Base-by-base conservation (phyloP, 92 coral and sea anemone species). In the Hydrozoanthus gracilis region DNA sequence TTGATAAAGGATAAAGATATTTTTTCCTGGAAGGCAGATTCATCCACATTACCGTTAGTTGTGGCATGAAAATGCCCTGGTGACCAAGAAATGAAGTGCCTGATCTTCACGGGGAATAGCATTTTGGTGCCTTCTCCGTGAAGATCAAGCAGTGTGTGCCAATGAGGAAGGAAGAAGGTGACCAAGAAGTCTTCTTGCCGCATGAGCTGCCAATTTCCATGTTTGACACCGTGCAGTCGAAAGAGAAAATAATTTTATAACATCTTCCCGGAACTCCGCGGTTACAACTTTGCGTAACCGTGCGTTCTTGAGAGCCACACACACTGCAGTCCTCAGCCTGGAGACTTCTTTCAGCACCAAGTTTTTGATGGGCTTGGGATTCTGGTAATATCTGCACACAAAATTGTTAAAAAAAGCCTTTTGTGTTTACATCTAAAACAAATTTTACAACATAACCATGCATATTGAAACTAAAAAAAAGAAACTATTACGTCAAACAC, bases 121-220 rank as follows among this genome's bases (percentile, higher is more conserved):
- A 91, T 80, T 88, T 83, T 91, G 7, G 87, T 71, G 35, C 91
- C 93, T 74, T 88, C 88, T 3, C 88, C 91, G 65, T 91, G 91
- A 67, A 46, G 87, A 48, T 91, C 93, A 17, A 87, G 77, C 48
- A 88, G 14, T 12, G 35, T 46, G 17, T 87, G 71, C 91, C 93
- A 91, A 16, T 71, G 50, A 18, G 8, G 50, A 4, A 87, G 91
- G 39, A 91, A 77, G 72, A 54, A 83, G 56, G 11, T 51, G 3
- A 5, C 71, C 52, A 8, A 17, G 64, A 88, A 87, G 46, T 83
- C 87, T 47, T 49, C 55, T 70, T 72, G 62, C 44, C 87, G 73
- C 18, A 90, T 56, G 9, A 91, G 17, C 35, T 61, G 44, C 91
- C 91, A 87, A 51, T 3, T 14, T 5, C 89, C 91, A 11, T 52